Conservation (phyloP, 2,113 vertebrate species). For the Pelmatolapia mariae region DNA sequence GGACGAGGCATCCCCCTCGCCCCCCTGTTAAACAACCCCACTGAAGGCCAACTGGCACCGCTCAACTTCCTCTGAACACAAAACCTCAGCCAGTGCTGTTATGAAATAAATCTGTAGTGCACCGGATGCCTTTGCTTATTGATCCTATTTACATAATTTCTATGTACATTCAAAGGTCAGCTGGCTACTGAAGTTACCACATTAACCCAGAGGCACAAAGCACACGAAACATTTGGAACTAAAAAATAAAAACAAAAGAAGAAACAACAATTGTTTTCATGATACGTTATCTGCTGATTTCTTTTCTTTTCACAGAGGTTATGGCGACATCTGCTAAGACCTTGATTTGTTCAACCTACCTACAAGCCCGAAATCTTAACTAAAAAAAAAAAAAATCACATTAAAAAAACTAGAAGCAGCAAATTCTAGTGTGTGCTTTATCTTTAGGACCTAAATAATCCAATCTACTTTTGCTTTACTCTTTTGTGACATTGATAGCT, state of each 20-base stretch:
- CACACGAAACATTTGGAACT: background rate
- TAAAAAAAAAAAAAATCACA: background rate
- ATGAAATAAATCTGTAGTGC: constrained; percentile 16
- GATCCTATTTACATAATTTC: constrained; percentile 3
- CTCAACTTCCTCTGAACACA: constrained; percentile 35
- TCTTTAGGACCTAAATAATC: background rate
- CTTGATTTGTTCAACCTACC: background rate
- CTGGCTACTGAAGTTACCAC: background rate
- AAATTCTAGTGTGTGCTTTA: background rate
- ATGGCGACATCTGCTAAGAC: background rate
- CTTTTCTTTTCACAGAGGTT: background rate
- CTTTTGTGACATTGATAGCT: background rate
- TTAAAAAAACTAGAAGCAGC: background rate
- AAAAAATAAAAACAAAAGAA: background rate
- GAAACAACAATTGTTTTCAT: background rate
- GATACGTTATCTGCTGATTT: background rate
- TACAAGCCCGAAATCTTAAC: background rate
- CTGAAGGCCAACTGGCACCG: constrained; percentile 34
- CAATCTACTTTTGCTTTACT: background rate
- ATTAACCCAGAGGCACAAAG: background rate
- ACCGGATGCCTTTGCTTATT: background rate
- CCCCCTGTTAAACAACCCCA: constrained; percentile 36
- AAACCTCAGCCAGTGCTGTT: constrained; percentile 9
- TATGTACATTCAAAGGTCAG: background rate
- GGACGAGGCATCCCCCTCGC: constrained; percentile 42